Base-by-base conservation (phyloP, 2,797 vertebrate genomes). In the Etheostoma perlongum region DNA sequence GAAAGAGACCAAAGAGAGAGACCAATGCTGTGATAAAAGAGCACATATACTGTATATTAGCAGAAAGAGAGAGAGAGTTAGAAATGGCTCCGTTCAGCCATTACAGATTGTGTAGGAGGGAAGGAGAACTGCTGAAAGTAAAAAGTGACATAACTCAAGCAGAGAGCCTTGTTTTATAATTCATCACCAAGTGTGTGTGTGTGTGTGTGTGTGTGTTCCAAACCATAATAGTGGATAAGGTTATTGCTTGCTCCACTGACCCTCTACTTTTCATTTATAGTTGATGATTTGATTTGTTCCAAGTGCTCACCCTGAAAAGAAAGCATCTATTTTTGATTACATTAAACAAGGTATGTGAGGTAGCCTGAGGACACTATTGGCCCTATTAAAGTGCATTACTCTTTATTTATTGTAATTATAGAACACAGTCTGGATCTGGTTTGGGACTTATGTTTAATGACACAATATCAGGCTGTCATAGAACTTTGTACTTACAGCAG, bases 181-280 rank as follows among this genome's bases (percentile, higher is more conserved):
- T 75, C 54, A 81, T 79, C n/a, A 68, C 44, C 4, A 2, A 19
- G 59, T 64, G 27, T 72, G 69, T 61, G 46, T 77, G 25, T 53
- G 61, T 68, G 54, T 60, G 55, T 55, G 49, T 64, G 61, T 63
- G 58, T 69, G 74, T 69, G 73, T 52, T 52, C 40, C 21, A 54
- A 67, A 53, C 15, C 62, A 42, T 49, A 63, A 65, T 11, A 42
- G 33, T 36, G 33, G 36, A 64, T 23, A 47, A 74, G 21, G 33
- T 6, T 10, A 8, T 54, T 18, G 36, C 73, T 58, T 23, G 44
- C 64, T 60, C 27, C 72, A 7, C 57, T 59, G 66, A 74, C 65
- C 82, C 72, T 69, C n/a, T 52, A 2, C 63, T 63, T 36, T 76
- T 88, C 77, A 73, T 87, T 83, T 84, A 70, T 74, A 78, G 30